Evolutionary conservation across 2,888 invertebrate species (phyloP), one percentile per base, ranked within the genome.

Genomic region (Adineta ricciae): DNA sequence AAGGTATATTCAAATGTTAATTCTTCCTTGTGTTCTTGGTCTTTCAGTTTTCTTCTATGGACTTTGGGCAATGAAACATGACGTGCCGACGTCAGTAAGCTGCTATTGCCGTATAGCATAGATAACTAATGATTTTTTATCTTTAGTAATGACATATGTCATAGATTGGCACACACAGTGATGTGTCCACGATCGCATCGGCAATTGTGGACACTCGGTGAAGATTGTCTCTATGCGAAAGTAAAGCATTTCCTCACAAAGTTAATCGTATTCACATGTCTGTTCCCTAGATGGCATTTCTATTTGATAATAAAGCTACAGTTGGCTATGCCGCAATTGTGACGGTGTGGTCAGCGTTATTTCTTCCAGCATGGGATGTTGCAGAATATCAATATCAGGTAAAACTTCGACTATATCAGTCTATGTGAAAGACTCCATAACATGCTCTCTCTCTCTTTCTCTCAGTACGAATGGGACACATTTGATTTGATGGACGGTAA

Each of bases 1-100:
- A 72, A 78, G 78, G 78, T 78, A 78, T 78, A 78, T 78, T n/a
- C 41, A 41, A 78, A 78, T 78, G 78, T 78, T 78, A 78, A 8
- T 78, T 41, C 41, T 78, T 41, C 78, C 78, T 11, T 78, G 78
- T 78, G 24, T 78, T 41, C 41, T 78, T 78, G 78, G 78, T 41
- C 41, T 78, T 38, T 78, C 78, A 78, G 78, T 78, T 24, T 78
- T 78, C n/a, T 78, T 78, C 38, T 78, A 78, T 78, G 78, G 78
- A 24, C 78, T 78, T 78, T 78, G 41, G 38, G 78, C 78, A n/a
- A 32, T 78, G 32, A 38, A 78, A 78, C 41, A 78, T 41, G 78
- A 78, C 41, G 41, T 41, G n/a, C 78, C 78, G 9, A 78, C 78
- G 78, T 78, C 41, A 78, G 78, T 78, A 78, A 41, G 78, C 78